phyloP scores from a whole-genome alignment of 2,113 vertebrate genomes.

The Pterophyllum scalare region DNA sequence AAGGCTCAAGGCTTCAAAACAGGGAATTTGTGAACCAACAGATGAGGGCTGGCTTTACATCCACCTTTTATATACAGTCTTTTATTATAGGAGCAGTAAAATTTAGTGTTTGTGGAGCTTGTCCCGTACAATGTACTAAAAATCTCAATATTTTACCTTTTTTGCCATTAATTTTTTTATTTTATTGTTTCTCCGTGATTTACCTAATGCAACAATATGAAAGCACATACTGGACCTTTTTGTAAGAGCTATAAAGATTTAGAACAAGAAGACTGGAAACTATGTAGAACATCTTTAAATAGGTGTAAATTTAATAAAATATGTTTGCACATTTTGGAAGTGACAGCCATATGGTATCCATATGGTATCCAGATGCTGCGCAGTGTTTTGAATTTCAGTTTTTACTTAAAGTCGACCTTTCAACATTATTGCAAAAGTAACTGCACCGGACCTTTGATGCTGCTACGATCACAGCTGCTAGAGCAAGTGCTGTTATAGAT shows the following conservation, averaged over 20 bases:
- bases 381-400: background rate
- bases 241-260: background rate
- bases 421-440: background rate
- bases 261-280: rapidly evolving
- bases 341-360: background rate
- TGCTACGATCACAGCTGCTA: background rate
- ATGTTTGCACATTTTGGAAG: background rate
- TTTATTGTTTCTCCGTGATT: background rate
- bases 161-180: background rate
- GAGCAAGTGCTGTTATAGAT: background rate
- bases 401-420: background rate
- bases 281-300: background rate
- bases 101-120: background rate
- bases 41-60: rapidly evolving
- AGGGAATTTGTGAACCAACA: too few species aligned
- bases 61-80: background rate
- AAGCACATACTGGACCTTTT: background rate
- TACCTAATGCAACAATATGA: background rate
- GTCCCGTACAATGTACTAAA: background rate
- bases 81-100: background rate
- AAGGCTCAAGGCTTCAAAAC: background rate
- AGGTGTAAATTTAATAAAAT: background rate
- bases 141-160: background rate
- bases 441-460: background rate
- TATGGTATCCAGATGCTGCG: background rate